A percentile compares a stretch with the other conserved stretches of the same genome.
phyloP scores from a whole-genome alignment of 2,888 invertebrate genomes.

The Pyrochroa serraticornis region DNA sequence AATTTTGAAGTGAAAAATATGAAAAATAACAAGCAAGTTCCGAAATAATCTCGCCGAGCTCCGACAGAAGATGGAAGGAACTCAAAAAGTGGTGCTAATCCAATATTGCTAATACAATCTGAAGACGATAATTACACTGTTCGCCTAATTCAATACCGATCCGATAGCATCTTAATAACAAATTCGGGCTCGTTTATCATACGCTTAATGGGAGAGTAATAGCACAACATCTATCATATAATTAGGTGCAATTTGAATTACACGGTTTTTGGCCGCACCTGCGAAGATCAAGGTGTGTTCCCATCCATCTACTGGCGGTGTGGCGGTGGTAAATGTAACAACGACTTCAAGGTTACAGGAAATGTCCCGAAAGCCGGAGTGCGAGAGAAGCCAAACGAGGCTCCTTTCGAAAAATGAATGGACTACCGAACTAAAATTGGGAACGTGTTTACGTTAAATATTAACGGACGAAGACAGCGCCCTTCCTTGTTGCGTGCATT shows the following conservation, averaged over 20 bases:
- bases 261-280: conserved; percentile 52
- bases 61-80: no score
- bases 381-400: conserved; percentile 22
- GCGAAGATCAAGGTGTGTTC: conserved; percentile 46
- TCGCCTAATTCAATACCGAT: conserved; percentile 28
- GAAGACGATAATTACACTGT: conserved; percentile 26
- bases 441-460: conserved; percentile 27
- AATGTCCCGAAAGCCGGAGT: conserved; percentile 33
- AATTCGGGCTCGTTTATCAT: conserved; percentile 43
- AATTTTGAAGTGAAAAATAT: no score
- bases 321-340: conserved; percentile 34
- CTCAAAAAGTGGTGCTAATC: not conserved
- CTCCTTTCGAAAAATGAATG: conserved; percentile 19
- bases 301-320: conserved; percentile 41
- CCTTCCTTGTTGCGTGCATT: conserved; percentile 31
- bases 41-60: no score
- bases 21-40: no score
- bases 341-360: conserved; percentile 34
- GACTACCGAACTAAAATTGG: conserved; percentile 24
- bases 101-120: conserved; percentile 23
- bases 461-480: conserved; percentile 31
- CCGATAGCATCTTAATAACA: conserved; percentile 32
- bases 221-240: conserved; percentile 48
- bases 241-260: conserved; percentile 51
- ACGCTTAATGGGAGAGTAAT: conserved; percentile 43